Conservation (phyloP, 2,888 invertebrate species). For the Xiphydria camelus region DNA sequence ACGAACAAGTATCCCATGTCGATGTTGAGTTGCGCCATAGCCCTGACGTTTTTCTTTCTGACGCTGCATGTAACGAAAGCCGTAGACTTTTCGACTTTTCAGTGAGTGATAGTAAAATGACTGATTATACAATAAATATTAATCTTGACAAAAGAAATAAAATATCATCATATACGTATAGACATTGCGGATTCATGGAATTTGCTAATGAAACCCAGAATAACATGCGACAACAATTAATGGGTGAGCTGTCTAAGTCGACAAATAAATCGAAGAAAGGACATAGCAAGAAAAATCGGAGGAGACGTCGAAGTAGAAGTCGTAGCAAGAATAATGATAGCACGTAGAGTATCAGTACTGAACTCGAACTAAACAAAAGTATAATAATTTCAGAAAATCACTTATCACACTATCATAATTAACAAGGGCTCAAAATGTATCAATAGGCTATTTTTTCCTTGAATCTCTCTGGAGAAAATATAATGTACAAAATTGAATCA, state of each 20-base stretch:
- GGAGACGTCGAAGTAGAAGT: constrained; percentile 16
- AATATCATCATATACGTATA: constrained; percentile 1
- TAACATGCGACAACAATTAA: constrained; percentile 26
- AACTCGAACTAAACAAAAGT: too few species aligned
- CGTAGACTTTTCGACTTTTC: constrained; percentile 33
- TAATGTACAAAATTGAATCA: too few species aligned
- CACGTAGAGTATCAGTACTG: too few species aligned
- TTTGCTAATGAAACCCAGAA: constrained; percentile 18
- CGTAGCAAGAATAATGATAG: constrained; percentile 3
- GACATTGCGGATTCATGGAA: constrained; percentile 19
- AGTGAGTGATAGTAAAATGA: constrained; percentile 25
- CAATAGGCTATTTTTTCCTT: too few species aligned
- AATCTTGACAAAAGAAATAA: neutral
- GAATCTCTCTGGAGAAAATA: too few species aligned
- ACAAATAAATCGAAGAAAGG: constrained; percentile 18
- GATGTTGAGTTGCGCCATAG: constrained; percentile 26
- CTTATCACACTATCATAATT: too few species aligned
- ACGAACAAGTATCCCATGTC: constrained; percentile 25
- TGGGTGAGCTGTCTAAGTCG: constrained; percentile 31
- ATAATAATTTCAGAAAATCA: too few species aligned
- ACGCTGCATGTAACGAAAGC: constrained; percentile 38
- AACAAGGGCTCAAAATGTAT: too few species aligned
- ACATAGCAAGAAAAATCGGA: constrained; percentile 11
- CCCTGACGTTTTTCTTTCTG: constrained; percentile 31
- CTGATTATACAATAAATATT: too few species aligned